phyloP scores from a whole-genome alignment of 2,888 invertebrate genomes.

The Leucophenga maculata region DNA sequence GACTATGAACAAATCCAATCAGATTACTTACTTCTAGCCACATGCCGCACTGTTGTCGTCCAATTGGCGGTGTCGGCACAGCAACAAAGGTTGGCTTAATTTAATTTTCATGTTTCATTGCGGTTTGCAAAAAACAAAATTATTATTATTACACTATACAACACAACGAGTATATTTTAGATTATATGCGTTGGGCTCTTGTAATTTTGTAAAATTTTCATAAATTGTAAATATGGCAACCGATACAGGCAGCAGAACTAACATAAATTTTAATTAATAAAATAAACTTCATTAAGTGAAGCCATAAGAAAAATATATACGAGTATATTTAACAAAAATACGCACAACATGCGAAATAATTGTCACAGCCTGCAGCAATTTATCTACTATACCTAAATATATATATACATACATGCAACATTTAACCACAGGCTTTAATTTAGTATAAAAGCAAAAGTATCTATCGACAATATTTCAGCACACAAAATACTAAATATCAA shows the following conservation, averaged over 20 bases:
- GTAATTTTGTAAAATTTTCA: not conserved
- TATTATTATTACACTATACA: not conserved
- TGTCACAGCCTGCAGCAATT: not conserved
- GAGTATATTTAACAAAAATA: not conserved
- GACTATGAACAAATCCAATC: too few species aligned
- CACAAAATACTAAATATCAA: not conserved
- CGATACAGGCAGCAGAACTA: not conserved
- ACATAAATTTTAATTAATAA: slow-evolving; percentile 54
- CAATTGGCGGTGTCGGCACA: not conserved
- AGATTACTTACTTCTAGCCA: too few species aligned
- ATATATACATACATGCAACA: not conserved
- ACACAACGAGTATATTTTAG: not conserved
- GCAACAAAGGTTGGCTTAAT: slow-evolving; percentile 25
- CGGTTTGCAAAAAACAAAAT: slow-evolving; percentile 11
- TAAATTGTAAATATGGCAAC: slow-evolving; percentile 28
- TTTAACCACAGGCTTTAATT: not conserved
- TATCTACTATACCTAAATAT: not conserved
- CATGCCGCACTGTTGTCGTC: too few species aligned
- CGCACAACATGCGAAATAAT: not conserved
- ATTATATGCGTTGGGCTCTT: not conserved
- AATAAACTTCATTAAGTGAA: slow-evolving; percentile 40
- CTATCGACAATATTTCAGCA: not conserved
- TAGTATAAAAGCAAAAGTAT: not conserved
- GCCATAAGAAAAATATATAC: too few species aligned
- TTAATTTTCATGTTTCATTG: slow-evolving; percentile 32